These are phyloP conservation scores for Zenarchopterus dispar DNA, from an alignment of 2,797 vertebrate genomes.

Conservation along the genomic window DNA sequence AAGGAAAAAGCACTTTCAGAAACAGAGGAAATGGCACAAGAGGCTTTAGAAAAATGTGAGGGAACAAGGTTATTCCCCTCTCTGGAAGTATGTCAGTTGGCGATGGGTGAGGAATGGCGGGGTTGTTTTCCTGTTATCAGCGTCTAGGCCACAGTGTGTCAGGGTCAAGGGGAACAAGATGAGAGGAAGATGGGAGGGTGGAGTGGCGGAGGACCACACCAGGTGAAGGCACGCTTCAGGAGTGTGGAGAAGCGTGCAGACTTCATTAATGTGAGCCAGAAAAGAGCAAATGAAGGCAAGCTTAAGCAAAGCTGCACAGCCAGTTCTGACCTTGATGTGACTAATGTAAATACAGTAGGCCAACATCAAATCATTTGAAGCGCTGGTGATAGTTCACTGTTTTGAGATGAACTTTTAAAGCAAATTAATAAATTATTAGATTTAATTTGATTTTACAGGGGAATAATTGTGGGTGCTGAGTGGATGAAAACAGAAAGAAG, in stretches of 20 bases:
- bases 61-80: slow-evolving; percentile 69
- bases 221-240: slow-evolving; percentile 85
- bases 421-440: background rate
- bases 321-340: slow-evolving; percentile 72
- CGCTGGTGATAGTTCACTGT: background rate
- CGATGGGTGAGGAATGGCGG: slow-evolving; percentile 67
- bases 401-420: background rate
- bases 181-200: slow-evolving; percentile 55
- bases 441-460: no score
- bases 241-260: slow-evolving; percentile 58
- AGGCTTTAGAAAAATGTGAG: slow-evolving; percentile 58
- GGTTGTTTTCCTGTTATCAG: slow-evolving; percentile 70
- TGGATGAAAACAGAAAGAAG: no score
- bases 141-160: slow-evolving; percentile 62
- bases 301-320: slow-evolving; percentile 58
- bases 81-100: slow-evolving; percentile 78
- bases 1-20: slow-evolving; percentile 19
- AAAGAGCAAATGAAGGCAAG: slow-evolving; percentile 37
- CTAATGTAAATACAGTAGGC: slow-evolving; percentile 63
- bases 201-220: slow-evolving; percentile 71
- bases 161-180: slow-evolving; percentile 80
- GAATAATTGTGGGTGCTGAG: no score
- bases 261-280: slow-evolving; percentile 39
- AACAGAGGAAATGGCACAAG: slow-evolving; percentile 47
- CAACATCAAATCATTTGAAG: slow-evolving; percentile 9